These are phyloP conservation scores for Halisarca cf. caerulea DNA, from an alignment of 37 sponge, comb jelly and placozoan genomes.

Conservation along the genomic window DNA sequence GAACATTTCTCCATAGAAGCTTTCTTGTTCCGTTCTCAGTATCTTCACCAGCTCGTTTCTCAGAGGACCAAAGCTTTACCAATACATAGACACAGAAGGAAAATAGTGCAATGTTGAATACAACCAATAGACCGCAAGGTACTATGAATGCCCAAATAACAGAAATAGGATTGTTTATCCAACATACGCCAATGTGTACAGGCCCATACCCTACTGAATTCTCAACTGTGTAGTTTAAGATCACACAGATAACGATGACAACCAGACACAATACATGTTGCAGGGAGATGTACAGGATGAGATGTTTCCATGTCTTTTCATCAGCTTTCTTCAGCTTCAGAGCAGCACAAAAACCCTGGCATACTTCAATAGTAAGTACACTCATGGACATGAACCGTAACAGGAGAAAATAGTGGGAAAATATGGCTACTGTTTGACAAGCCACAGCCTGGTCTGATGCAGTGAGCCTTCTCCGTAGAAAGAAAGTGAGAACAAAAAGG, in stretches of 20 bases:
- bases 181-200: conserved; percentile 2
- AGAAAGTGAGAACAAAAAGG: conserved; percentile 15
- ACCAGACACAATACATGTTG: conserved; percentile 23
- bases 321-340: not conserved
- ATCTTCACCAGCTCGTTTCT: too few relatives aligned
- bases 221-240: conserved; percentile 32
- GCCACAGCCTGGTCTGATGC: not conserved
- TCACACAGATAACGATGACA: conserved; percentile 7
- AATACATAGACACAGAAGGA: not conserved
- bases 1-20: not conserved
- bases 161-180: conserved; percentile 42
- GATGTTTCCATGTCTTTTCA: not conserved
- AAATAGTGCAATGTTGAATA: conserved; percentile 21
- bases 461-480: not conserved
- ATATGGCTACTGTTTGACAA: conserved; percentile 33
- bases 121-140: not conserved
- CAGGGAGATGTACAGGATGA: conserved; percentile 10
- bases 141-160: conserved; percentile 38
- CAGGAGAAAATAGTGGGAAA: conserved; percentile 46
- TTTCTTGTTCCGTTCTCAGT: too few relatives aligned
- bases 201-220: not conserved
- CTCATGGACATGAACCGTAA: conserved; percentile 52
- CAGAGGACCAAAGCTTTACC: not conserved
- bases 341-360: conserved; percentile 1
- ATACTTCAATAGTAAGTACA: conserved; percentile 33